Evolutionary conservation across 2,113 vertebrate genomes (phyloP), one percentile per base, ranked within the genome.

Genomic region (Alligator sinensis): DNA sequence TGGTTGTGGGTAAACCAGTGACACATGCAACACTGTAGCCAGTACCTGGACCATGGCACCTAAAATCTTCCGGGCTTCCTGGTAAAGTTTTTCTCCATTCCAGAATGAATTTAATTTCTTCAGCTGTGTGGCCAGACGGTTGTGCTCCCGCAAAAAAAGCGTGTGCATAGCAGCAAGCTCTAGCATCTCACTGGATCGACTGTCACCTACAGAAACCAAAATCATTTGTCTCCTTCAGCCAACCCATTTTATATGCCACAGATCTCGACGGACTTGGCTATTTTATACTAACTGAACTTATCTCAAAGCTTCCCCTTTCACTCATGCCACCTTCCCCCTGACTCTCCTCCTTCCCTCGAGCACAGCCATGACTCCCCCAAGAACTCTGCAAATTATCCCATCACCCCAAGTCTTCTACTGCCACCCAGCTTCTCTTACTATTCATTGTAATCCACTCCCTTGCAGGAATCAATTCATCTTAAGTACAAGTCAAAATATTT

Each of bases 141-240:
- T 99, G 97, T 99, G 99, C 80, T 99, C 99, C 80, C 98, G 94
- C 91, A 99, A 2, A 22, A 99, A 99, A 64, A 99, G 96, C 0
- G 98, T 99, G 88, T 99, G 99, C 87, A 99, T 92, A 5, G 98
- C 98, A 0, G 97, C 97, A 98, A 99, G 97, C 18, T 98, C 99
- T 86, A 99, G 97, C 93, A 99, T 99, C 91, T 99, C 99, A 2
- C 97, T 99, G 2, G 98, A 98, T 96, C 98, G 97, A 3, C 97
- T 92, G 66, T 99, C 99, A 87, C 99, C 99, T 99, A 84, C 22
- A 61, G 89, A 92, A 88, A 82, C 0, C 61, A 92, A 79, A 85
- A 2, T 2, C 9, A 1, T 15, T 55, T 6, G 9, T 59, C 11
- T 30, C 63, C 64, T 9, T n/a, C 47, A 15, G 3, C 0, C 7